Conservation (phyloP, 2,797 vertebrate genomes). For the Avahi laniger region DNA sequence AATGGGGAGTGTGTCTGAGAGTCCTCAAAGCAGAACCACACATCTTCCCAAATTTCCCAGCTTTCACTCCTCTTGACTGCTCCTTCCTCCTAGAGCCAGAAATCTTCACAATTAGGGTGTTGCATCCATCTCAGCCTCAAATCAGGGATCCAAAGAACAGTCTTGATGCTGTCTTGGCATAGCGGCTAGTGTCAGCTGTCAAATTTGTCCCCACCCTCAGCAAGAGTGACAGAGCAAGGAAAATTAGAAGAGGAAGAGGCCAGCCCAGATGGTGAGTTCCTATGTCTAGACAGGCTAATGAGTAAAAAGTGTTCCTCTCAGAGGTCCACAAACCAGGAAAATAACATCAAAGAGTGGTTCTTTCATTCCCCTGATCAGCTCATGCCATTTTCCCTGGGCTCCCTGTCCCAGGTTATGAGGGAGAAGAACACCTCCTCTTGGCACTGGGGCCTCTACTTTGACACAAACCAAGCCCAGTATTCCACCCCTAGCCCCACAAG, state of each 20-base stretch:
- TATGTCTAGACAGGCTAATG: slow-evolving; percentile 61
- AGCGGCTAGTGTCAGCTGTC: background rate
- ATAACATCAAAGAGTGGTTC: slow-evolving; percentile 15
- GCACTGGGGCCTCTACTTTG: background rate
- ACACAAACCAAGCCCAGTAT: background rate
- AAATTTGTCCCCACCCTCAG: background rate
- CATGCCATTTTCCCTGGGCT: background rate
- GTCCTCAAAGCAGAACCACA: background rate
- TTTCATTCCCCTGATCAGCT: background rate
- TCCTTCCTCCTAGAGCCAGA: background rate
- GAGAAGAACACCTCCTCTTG: background rate
- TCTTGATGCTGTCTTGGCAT: background rate
- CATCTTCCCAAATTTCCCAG: background rate
- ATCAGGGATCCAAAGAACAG: background rate
- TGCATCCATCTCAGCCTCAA: background rate
- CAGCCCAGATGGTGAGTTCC: background rate
- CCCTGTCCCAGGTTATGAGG: background rate
- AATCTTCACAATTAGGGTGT: background rate
- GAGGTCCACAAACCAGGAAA: slow-evolving; percentile 44
- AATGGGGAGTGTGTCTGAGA: background rate
- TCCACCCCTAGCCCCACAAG: background rate
- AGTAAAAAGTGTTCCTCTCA: slow-evolving; percentile 47
- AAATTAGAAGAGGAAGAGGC: slow-evolving; percentile 34
- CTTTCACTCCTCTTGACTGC: background rate
- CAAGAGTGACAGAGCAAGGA: slow-evolving; percentile 19